Evolutionary conservation across 2,888 invertebrate species (phyloP), one percentile per base, ranked within the genome.

Genomic region (Mesorhabditis belari): DNA sequence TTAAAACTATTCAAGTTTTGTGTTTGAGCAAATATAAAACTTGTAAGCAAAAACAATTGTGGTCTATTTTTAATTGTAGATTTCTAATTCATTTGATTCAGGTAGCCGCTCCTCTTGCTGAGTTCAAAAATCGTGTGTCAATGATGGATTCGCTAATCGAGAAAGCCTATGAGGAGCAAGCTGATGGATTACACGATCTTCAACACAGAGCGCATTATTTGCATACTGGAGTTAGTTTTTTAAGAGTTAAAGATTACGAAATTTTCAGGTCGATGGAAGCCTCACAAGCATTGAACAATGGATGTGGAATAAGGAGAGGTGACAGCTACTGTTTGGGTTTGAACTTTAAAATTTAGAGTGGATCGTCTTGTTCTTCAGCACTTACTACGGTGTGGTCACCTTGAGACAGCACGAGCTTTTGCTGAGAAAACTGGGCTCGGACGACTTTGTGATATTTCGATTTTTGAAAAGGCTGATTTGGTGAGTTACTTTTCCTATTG

Each of bases 301-400:
- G 44, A 35, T n/a, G 12, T 35, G 44, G 44, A n/a, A 54, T 23
- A 25, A 27, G n/a, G 54, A 60, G 21, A 28, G n/a, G 27, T 35
- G n/a, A 35, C 0, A 9, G 12, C 12, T 17, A 35, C 6, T 17
- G 44, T 35, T n/a, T 35, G n/a, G 12, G 12, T 35, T 35, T n/a
- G 12, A 35, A n/a, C 12, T 17, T 17, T 17, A 17, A 1, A 2
- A 17, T 35, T 35, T 35, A 27, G 95, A 28, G 84, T 96, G 59
- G 94, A 96, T 83, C 87, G 98, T 58, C 91, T 98, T 90, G 86
- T 98, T 57, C 91, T 96, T 17, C 96, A 98, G 81, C 94, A 96
- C 83, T 90, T 95, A 80, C 85, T 98, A 23, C 86, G 79, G 29
- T 68, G 70, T 51, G 96, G 98, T 0, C 94, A 92, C 83, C 95